Conservation (phyloP, 2,797 vertebrate species). For the Acrossocheilus wenchowensis region DNA sequence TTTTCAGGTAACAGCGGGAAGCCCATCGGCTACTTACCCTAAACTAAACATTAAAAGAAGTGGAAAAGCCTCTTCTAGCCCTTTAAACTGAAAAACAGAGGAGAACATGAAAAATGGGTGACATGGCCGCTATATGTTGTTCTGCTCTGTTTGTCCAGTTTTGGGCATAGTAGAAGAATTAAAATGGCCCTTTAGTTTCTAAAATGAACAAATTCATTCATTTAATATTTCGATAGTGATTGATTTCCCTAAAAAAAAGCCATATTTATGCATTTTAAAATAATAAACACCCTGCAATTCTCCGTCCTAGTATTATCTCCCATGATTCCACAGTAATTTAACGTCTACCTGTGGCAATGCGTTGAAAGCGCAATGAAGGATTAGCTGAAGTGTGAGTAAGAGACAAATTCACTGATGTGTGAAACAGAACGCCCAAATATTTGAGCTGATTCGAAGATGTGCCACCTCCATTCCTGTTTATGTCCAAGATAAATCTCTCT, state of each 20-base stretch:
- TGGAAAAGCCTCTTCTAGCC: constrained; percentile 12
- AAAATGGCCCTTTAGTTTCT: neutral
- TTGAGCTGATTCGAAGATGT: constrained; percentile 51
- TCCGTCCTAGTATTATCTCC: neutral
- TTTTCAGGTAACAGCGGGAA: constrained; percentile 90
- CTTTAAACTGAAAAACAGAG: constrained; percentile 36
- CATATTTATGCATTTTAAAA: neutral
- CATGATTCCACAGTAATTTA: neutral
- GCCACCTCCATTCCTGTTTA: constrained; percentile 68
- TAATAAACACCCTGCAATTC: neutral
- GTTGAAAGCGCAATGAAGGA: neutral
- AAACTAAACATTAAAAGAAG: constrained; percentile 61
- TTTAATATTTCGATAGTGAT: neutral
- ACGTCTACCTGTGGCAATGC: neutral
- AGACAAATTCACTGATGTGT: constrained; percentile 15
- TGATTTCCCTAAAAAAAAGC: neutral
- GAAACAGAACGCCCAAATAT: constrained; percentile 72
- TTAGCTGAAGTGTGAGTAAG: constrained; percentile 25
- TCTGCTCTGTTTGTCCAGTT: neutral
- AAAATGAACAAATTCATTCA: rapidly evolving
- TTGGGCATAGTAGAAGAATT: neutral
- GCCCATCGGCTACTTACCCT: constrained; percentile 89
- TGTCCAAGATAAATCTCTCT: constrained; percentile 72
- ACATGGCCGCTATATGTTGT: neutral
- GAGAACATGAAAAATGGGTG: constrained; percentile 10